These are phyloP conservation scores for Apamea monoglypha DNA, from an alignment of 2,888 invertebrate species.

Conservation along the genomic window DNA sequence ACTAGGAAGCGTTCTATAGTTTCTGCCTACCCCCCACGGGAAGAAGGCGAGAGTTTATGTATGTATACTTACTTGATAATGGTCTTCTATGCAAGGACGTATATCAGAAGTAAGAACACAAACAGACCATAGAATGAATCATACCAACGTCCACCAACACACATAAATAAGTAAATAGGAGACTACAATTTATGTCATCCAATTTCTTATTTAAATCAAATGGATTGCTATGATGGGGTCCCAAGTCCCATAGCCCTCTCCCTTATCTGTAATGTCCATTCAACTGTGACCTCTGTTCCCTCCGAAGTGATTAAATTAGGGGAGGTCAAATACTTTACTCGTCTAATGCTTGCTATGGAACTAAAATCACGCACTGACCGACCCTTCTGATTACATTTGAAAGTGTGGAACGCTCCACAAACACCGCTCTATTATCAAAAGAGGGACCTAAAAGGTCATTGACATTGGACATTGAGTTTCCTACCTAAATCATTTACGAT, in stretches of 20 bases:
- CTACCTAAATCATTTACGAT: background rate
- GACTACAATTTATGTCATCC: slow-evolving; percentile 51
- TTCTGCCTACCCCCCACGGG: no score
- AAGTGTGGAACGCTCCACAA: slow-evolving; percentile 37
- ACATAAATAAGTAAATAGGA: slow-evolving; percentile 45
- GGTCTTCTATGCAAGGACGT: background rate
- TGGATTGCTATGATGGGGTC: slow-evolving; percentile 68
- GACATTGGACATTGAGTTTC: no score
- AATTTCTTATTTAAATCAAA: slow-evolving; percentile 80
- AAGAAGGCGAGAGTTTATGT: no score
- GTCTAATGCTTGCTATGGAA: slow-evolving; percentile 71
- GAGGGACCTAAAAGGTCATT: slow-evolving; percentile 50
- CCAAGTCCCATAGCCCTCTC: slow-evolving; percentile 66
- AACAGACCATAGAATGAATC: background rate
- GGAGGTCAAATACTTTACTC: slow-evolving; percentile 61
- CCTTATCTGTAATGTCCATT: slow-evolving; percentile 62
- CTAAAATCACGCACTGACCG: slow-evolving; percentile 74
- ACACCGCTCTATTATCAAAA: slow-evolving; percentile 18
- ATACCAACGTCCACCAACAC: background rate
- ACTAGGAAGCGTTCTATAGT: no score
- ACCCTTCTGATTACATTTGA: slow-evolving; percentile 55
- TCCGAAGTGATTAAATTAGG: slow-evolving; percentile 60
- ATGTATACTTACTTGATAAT: background rate
- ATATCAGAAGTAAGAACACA: background rate
- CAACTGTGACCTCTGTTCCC: slow-evolving; percentile 61